A percentile compares a stretch with the other conserved stretches of the same genome.
phyloP scores from a whole-genome alignment of 2,797 vertebrate genomes.

The Capromys pilorides region DNA sequence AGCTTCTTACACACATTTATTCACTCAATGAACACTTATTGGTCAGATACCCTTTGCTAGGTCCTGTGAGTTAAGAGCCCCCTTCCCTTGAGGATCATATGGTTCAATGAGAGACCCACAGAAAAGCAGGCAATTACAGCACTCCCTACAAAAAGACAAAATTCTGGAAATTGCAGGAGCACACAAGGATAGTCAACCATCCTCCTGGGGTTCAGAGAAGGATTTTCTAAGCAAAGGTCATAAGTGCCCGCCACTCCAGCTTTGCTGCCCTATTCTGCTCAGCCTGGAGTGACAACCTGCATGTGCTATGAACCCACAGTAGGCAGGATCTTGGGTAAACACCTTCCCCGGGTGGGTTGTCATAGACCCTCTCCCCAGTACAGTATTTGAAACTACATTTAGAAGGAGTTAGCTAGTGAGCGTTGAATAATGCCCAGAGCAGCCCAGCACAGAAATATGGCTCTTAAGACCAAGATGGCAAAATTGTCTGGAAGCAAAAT shows the following conservation, averaged over 20 bases:
- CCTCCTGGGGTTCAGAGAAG: not conserved
- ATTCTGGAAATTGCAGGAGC: too few species aligned
- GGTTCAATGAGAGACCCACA: too few species aligned
- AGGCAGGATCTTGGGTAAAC: not conserved
- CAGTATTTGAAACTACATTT: not conserved
- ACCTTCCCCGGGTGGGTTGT: not conserved
- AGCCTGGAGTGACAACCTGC: not conserved
- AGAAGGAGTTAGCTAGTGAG: not conserved
- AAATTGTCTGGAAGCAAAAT: not conserved
- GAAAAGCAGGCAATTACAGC: too few species aligned
- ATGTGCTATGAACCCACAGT: not conserved
- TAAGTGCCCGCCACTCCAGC: not conserved
- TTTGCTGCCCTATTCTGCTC: not conserved
- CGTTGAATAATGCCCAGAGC: not conserved
- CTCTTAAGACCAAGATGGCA: not conserved
- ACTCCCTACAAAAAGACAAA: too few species aligned
- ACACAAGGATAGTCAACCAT: too few species aligned
- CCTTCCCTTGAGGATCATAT: too few species aligned
- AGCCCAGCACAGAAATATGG: conserved; percentile 7
- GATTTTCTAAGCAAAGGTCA: not conserved
- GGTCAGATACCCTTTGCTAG: too few species aligned
- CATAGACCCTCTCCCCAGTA: not conserved
- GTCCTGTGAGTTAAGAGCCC: too few species aligned
- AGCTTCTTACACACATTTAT: conserved; percentile 48
- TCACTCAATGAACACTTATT: conserved; percentile 16